Evolutionary conservation across 2,888 invertebrate genomes (phyloP), one percentile per base, ranked within the genome.

Genomic region (Listrodromus nycthemerus): DNA sequence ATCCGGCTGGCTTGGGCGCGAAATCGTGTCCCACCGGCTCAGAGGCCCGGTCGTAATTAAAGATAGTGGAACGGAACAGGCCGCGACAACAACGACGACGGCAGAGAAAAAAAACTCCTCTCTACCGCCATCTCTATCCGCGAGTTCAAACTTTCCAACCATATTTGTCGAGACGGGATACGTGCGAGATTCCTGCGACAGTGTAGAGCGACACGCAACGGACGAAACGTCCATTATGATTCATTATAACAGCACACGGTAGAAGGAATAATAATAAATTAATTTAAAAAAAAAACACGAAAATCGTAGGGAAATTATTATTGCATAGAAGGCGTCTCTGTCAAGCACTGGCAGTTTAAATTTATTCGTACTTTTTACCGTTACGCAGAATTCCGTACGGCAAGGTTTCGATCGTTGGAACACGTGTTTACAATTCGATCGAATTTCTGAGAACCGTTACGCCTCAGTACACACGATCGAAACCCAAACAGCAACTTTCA

Each of bases 31-130:
- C 21, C 55, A 24, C 24, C 10, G 48, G 48, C 27, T 13, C 71
- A 27, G 71, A 52, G 76, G 61, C 66, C 80, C 66, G 63, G 48
- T 83, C 80, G 76, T 75, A 73, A 82, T 84, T 82, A 80, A 75
- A 50, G 74, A 63, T 45, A 30, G 61, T 41, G 61, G 30, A 61
- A 61, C 16, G 48, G 50, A 30, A 58, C 21, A 21, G 61, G 58
- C 58, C 75, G 70, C 58, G 67, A 61, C 67, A 79, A 83, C 55
- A 27, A 74, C 66, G 58, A 78, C 10, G 37, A 33, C 63, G 65
- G 19, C 24, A 33, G 63, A 16, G 13, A 24, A n/a, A 61, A 5
- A 61, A 27, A 61, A 61, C 24, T 16, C 21, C 33, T 61, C 2
- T 61, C n/a, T n/a, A 58, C n/a, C n/a, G n/a, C n/a, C 52, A 21